These are phyloP conservation scores for Smutsia gigantea DNA, from an alignment of 2,797 vertebrate species.

Conservation along the genomic window DNA sequence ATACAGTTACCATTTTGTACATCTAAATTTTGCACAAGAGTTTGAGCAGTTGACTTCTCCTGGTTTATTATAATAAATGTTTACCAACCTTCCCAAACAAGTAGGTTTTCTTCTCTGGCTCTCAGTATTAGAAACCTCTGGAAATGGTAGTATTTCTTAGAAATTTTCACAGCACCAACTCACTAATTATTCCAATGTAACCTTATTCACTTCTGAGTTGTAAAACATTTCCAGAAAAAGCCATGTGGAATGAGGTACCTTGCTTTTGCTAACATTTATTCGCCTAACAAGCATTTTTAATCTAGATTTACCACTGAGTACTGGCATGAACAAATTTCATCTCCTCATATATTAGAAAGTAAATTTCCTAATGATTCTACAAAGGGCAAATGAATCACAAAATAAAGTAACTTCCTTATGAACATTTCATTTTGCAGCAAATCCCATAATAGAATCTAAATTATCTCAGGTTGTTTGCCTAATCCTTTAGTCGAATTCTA, in stretches of 20 bases:
- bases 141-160: not conserved
- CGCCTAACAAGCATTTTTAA: not conserved
- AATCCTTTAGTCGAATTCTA: slow-evolving; percentile 30
- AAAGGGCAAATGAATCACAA: slow-evolving; percentile 24
- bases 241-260: not conserved
- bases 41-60: not conserved
- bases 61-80: not conserved
- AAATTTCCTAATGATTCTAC: slow-evolving; percentile 34
- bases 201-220: not conserved
- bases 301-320: not conserved
- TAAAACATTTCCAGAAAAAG: not conserved
- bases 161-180: not conserved
- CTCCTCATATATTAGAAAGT: not conserved
- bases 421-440: slow-evolving; percentile 49
- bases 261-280: slow-evolving; percentile 16
- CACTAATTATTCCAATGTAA: slow-evolving; percentile 21
- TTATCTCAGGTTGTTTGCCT: slow-evolving; percentile 25
- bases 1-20: not conserved
- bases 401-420: not conserved
- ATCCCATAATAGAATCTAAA: slow-evolving; percentile 45
- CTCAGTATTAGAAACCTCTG: not conserved
- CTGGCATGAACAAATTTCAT: not conserved
- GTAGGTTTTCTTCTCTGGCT: not conserved
- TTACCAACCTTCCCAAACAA: not conserved
- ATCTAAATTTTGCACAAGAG: not conserved